Base-by-base conservation (phyloP, 1,140 invertebrate genomes). In the Pteromalus puparum region DNA sequence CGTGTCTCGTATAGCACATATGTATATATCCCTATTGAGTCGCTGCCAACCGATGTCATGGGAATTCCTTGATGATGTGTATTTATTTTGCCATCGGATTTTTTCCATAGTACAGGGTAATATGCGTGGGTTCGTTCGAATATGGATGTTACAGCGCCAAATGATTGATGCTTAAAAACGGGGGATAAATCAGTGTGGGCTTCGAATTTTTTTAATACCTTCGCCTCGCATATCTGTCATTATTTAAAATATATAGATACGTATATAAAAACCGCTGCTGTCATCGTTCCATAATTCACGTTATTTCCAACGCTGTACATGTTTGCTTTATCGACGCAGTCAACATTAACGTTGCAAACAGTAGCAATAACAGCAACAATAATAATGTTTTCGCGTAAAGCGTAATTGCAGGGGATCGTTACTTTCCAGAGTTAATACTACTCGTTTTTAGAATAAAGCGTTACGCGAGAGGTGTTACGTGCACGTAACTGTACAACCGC, bases 21-120 rank as follows among this genome's bases (percentile, higher is more conserved):
- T 73, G 1, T 15, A 74, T 74, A 74, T 42, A 74, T 74, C 12
- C 21, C 2, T 30, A 34, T 78, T 78, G 76, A 42, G 24, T 72
- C 26, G 42, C 28, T 15, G 72, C 18, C 72, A 75, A 81, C 38
- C 24, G 6, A 26, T 13, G 74, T 4, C 76, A 65, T 65, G 76
- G 76, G 76, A 34, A 78, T 78, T 78, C 28, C 53, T 65, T 53
- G 48, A 34, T 78, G 76, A 78, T 65, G 26, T 21, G 18, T 48
- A 78, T 78, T 78, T 78, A 61, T 61, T 78, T 78, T 21, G 48
- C 48, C 76, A 34, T 78, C 13, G 46, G 5, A 26, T 70, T 70
- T 30, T 18, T 61, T 61, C 18, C 6, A 24, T n/a, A n/a, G n/a
- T n/a, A 26, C n/a, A 1, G 67, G 7, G 1, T 1, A 6, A 68